phyloP scores from a whole-genome alignment of 2,888 invertebrate genomes.

The Stenoptilia bipunctidactyla region DNA sequence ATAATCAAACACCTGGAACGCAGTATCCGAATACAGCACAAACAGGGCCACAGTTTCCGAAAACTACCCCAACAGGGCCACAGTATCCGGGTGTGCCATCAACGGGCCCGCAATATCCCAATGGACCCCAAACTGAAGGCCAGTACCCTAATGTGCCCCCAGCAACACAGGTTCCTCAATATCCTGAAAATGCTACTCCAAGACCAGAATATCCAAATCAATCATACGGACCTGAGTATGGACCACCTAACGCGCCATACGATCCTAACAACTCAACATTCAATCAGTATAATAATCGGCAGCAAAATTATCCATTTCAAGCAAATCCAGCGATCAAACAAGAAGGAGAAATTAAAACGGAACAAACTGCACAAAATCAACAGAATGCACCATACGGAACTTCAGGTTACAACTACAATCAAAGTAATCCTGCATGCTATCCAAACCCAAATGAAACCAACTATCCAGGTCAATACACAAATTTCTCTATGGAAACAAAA shows the following conservation, averaged over 20 bases:
- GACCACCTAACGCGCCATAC: conserved; percentile 23
- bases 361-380: conserved; percentile 20
- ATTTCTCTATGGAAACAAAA: conserved; percentile 48
- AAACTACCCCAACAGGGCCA: neutral
- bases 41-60: neutral
- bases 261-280: conserved; percentile 23
- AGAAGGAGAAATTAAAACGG: conserved; percentile 25
- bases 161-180: conserved; percentile 17
- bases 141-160: neutral
- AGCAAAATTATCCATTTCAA: conserved; percentile 39
- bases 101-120: neutral
- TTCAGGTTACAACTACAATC: conserved; percentile 35
- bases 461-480: conserved; percentile 38
- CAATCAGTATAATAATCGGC: conserved; percentile 42
- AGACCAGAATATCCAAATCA: conserved; percentile 35
- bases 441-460: conserved; percentile 30
- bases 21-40: conserved; percentile 5
- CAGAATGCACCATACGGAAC: conserved; percentile 25
- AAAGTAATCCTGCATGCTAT: conserved; percentile 30
- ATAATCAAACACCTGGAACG: conserved; percentile 9
- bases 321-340: conserved; percentile 26
- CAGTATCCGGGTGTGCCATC: neutral
- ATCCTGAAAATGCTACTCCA: conserved; percentile 29
- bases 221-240: conserved; percentile 37
- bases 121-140: neutral